phyloP scores from a whole-genome alignment of 1,140 invertebrate genomes.

The Drosophila ogumai region DNA sequence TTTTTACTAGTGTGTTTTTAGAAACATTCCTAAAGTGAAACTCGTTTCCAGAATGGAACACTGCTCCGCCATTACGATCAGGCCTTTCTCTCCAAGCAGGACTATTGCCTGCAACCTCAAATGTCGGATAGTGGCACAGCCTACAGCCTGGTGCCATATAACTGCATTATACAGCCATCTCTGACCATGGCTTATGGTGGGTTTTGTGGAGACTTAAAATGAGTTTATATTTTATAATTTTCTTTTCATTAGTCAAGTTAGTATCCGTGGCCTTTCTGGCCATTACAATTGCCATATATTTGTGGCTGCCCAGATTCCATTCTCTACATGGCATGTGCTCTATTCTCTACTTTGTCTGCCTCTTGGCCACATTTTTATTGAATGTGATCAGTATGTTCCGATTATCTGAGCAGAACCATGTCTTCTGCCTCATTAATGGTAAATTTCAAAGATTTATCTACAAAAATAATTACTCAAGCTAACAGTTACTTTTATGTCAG shows the following conservation, averaged over 20 bases:
- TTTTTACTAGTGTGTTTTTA: not conserved
- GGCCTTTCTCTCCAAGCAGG: constrained; percentile 11
- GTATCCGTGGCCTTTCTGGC: constrained; percentile 89
- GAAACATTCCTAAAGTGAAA: no score
- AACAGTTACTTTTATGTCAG: constrained; percentile 55
- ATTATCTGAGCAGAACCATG: constrained; percentile 59
- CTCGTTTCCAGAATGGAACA: constrained; percentile 46
- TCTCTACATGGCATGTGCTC: constrained; percentile 90
- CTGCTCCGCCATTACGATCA: constrained; percentile 19
- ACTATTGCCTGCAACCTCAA: constrained; percentile 54
- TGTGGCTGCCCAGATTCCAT: constrained; percentile 88
- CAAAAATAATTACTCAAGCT: not conserved
- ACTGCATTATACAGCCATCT: not conserved
- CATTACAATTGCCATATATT: constrained; percentile 89
- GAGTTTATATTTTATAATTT: not conserved
- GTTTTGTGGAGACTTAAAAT: constrained; percentile 16
- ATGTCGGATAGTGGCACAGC: not conserved
- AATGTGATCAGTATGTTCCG: constrained; percentile 68
- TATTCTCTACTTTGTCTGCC: constrained; percentile 77
- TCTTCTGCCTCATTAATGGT: constrained; percentile 54
- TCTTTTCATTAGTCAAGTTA: constrained; percentile 86
- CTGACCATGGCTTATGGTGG: constrained; percentile 3
- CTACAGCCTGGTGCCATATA: constrained; percentile 4
- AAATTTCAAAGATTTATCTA: not conserved
- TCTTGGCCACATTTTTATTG: constrained; percentile 85